phyloP scores from a whole-genome alignment of 2,113 vertebrate genomes.

The Acanthochromis polyacanthus region DNA sequence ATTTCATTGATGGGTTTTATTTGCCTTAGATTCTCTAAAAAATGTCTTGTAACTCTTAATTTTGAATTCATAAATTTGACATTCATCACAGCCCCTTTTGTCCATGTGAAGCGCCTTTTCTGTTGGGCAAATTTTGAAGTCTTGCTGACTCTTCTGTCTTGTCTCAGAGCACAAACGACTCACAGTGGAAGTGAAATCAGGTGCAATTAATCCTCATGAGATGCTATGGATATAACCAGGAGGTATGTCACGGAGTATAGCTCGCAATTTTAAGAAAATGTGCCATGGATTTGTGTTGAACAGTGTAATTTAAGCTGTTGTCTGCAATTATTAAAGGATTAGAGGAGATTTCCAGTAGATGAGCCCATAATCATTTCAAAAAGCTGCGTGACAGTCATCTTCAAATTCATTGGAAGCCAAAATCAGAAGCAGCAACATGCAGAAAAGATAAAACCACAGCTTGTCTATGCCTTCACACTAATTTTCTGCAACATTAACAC shows the following conservation, averaged over 20 bases:
- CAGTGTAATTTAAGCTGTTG: no score
- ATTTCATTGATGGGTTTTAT: conserved; percentile 24
- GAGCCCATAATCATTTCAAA: background rate
- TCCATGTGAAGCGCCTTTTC: background rate
- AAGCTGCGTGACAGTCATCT: background rate
- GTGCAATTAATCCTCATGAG: background rate
- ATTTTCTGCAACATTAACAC: background rate
- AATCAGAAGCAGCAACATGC: background rate
- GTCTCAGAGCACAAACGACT: background rate
- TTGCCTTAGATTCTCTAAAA: background rate
- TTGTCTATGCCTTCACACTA: background rate
- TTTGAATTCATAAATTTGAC: background rate
- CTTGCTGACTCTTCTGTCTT: background rate
- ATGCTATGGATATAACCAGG: background rate
- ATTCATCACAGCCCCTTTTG: conserved; percentile 12
- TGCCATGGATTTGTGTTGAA: no score
- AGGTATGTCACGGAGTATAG: background rate
- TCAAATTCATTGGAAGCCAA: background rate
- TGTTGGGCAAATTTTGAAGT: background rate
- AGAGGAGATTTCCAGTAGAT: background rate
- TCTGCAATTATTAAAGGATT: background rate
- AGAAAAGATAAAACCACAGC: background rate
- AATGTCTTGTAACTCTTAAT: background rate
- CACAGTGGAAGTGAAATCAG: conserved; percentile 6
- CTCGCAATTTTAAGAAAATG: no score